phyloP scores from a whole-genome alignment of 2,113 vertebrate species.

The Mola mola region DNA sequence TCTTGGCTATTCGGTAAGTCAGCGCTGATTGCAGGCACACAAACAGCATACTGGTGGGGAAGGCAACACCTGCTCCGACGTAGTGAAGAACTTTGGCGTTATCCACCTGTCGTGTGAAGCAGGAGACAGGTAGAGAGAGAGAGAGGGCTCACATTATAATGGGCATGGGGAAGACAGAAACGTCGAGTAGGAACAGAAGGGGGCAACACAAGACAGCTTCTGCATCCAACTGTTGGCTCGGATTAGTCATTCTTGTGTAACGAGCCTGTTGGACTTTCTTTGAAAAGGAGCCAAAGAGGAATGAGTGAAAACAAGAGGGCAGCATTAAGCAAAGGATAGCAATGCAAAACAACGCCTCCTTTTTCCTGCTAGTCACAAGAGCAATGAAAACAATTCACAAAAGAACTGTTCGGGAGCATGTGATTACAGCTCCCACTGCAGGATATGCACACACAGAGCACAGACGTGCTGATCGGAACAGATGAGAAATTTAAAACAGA shows the following conservation, averaged over 20 bases:
- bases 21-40: constrained; percentile 88
- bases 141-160: background rate
- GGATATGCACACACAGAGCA: constrained; percentile 9
- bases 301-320: constrained; percentile 5
- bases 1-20: constrained; percentile 90
- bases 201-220: constrained; percentile 5
- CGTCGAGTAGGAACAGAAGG: background rate
- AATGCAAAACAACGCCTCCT: constrained; percentile 31
- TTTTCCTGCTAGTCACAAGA: constrained; percentile 55
- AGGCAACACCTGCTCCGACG: constrained; percentile 88
- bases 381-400: constrained; percentile 69
- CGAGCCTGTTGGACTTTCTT: background rate
- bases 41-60: constrained; percentile 91
- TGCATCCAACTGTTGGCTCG: background rate
- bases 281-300: background rate
- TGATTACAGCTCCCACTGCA: constrained; percentile 54
- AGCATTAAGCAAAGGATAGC: background rate
- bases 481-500: constrained; percentile 35
- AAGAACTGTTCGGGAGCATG: constrained; percentile 60
- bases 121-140: background rate
- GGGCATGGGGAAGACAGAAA: background rate
- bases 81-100: constrained; percentile 91
- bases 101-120: constrained; percentile 82
- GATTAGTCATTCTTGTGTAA: constrained; percentile 18
- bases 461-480: constrained; percentile 40